Percentiles rank a stretch among this genome's conserved stretches.
phyloP scores from a whole-genome alignment of 2,113 vertebrate genomes.

The Dicrurus megarhynchus region DNA sequence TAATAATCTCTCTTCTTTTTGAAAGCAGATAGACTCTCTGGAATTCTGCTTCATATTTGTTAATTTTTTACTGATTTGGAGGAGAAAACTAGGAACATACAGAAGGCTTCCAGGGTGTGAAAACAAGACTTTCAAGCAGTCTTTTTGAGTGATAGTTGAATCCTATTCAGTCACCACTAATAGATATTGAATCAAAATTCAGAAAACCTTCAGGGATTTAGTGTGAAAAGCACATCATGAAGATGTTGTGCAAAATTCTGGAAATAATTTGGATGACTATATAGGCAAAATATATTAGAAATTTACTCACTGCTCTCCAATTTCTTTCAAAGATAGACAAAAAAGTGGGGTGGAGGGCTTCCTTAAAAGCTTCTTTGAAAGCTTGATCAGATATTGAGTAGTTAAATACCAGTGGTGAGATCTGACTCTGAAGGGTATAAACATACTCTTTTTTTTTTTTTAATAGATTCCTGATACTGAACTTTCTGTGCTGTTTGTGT shows the following conservation, averaged over 20 bases:
- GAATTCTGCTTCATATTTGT: not conserved
- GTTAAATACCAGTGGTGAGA: not conserved
- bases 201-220: not conserved
- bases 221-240: not conserved
- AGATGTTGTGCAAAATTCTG: not conserved
- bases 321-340: not conserved
- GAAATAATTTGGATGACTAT: not conserved
- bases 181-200: not conserved
- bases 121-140: not conserved
- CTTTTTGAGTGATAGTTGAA: not conserved
- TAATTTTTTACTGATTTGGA: not conserved
- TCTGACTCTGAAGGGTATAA: not conserved
- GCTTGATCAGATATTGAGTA: not conserved
- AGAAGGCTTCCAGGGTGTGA: not conserved
- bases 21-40: not conserved
- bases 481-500: not conserved
- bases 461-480: not conserved
- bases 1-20: not conserved
- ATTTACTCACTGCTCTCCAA: not conserved
- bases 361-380: not conserved
- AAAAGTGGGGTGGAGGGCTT: accelerated
- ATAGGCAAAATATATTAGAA: not conserved
- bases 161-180: not conserved
- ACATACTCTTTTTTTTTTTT: not conserved
- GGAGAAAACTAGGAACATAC: not conserved